A percentile compares a stretch with the other conserved stretches of the same genome.
phyloP scores from a whole-genome alignment of 2,797 vertebrate genomes.

The Agapornis canus region DNA sequence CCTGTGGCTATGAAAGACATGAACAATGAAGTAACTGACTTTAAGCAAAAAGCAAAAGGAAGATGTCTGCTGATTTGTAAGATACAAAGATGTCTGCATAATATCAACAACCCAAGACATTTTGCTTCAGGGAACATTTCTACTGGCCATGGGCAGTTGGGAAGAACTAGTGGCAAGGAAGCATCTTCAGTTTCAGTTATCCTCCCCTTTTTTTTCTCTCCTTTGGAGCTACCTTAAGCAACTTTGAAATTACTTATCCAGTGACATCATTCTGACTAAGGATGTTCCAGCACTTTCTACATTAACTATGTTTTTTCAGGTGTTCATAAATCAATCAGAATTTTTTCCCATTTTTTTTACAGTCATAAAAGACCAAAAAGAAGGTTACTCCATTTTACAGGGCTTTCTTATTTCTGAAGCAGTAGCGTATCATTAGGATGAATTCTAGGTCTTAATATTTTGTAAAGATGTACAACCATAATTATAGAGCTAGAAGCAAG shows the following conservation, averaged over 20 bases:
- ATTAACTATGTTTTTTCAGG: background rate
- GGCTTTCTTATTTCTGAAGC: background rate
- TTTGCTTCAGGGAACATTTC: conserved; percentile 10
- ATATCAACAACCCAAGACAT: background rate
- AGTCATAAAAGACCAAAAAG: background rate
- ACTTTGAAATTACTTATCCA: background rate
- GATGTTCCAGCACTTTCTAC: background rate
- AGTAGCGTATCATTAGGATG: background rate
- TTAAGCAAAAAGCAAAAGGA: background rate
- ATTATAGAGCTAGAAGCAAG: conserved; percentile 20
- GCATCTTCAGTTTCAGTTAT: background rate
- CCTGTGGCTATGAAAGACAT: background rate
- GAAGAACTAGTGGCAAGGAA: conserved; percentile 22
- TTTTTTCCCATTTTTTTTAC: background rate
- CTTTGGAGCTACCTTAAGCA: background rate
- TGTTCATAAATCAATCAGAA: background rate
- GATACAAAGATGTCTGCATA: background rate
- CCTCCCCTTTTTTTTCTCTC: background rate
- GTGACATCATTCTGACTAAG: background rate
- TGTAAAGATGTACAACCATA: conserved; percentile 5
- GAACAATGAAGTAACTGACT: background rate
- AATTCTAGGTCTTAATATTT: background rate
- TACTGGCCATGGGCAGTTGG: background rate
- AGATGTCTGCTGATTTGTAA: background rate
- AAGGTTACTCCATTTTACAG: background rate